Conservation (phyloP, 2,797 vertebrate genomes). For the Scarus forsteni region DNA sequence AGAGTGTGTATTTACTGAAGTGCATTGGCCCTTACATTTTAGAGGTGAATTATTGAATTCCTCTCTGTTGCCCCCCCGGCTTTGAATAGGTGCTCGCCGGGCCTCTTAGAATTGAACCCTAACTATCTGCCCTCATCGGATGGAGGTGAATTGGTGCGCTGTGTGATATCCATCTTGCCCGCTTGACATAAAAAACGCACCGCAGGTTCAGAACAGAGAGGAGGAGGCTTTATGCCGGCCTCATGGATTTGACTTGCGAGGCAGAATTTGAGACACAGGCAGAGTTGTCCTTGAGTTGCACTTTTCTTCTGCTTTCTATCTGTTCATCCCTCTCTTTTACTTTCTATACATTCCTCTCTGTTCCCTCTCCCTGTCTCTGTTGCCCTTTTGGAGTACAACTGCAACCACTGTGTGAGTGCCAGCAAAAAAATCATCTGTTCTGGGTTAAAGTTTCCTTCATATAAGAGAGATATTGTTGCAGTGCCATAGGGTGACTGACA, state of each 20-base stretch:
- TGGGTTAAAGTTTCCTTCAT: constrained; percentile 62
- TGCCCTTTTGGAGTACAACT: constrained; percentile 47
- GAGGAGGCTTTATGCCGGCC: constrained; percentile 66
- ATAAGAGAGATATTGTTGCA: constrained; percentile 57
- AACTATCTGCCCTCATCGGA: constrained; percentile 69
- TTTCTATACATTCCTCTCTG: constrained; percentile 40
- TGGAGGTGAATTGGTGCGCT: constrained; percentile 60
- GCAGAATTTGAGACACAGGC: constrained; percentile 76
- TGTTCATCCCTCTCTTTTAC: constrained; percentile 25
- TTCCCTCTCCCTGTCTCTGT: constrained; percentile 10
- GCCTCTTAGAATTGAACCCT: constrained; percentile 58
- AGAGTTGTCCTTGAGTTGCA: constrained; percentile 68
- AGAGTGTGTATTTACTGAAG: constrained; percentile 55
- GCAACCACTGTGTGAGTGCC: constrained; percentile 47
- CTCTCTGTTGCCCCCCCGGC: constrained; percentile 46
- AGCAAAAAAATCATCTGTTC: constrained; percentile 44
- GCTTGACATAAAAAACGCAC: constrained; percentile 71
- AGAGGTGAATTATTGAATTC: constrained; percentile 74
- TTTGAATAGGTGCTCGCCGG: constrained; percentile 50
- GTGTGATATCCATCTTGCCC: constrained; percentile 71
- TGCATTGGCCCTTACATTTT: constrained; percentile 56
- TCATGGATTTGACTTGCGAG: constrained; percentile 68
- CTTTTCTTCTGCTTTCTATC: constrained; percentile 28
- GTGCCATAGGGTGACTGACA: constrained; percentile 45
- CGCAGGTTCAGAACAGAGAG: constrained; percentile 44